Conservation (phyloP, 2,113 vertebrate genomes). For the Steatornis caripensis region DNA sequence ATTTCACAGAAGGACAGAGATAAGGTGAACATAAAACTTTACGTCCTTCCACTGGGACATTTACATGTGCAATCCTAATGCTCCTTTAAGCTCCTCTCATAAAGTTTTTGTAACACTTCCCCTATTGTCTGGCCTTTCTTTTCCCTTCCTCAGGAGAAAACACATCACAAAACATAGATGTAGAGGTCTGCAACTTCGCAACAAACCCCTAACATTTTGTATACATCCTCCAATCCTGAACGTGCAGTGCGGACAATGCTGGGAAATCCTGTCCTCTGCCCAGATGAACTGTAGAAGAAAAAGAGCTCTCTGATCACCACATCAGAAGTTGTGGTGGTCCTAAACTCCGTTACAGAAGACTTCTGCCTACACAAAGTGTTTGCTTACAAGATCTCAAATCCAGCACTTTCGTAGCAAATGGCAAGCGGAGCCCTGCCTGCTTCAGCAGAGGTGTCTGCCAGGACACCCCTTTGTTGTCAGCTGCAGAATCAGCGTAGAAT, state of each 20-base stretch:
- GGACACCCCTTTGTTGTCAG: not conserved
- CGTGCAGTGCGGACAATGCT: not conserved
- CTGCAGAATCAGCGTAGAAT: not conserved
- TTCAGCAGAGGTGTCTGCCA: not conserved
- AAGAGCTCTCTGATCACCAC: not conserved
- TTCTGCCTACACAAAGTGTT: not conserved
- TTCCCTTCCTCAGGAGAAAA: not conserved
- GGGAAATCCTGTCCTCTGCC: constrained; percentile 37
- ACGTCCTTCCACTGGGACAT: rapidly evolving
- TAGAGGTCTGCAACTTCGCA: not conserved
- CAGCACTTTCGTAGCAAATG: not conserved
- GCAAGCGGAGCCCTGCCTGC: not conserved
- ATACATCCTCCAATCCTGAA: not conserved
- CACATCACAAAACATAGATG: not conserved
- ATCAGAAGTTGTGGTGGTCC: not conserved
- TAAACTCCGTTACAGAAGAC: not conserved
- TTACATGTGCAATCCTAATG: not conserved
- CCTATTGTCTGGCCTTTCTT: not conserved
- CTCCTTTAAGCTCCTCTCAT: not conserved
- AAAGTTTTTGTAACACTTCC: not conserved
- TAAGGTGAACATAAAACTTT: not conserved
- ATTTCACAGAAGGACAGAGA: not conserved
- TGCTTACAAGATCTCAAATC: not conserved
- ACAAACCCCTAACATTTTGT: not conserved
- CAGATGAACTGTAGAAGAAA: not conserved